phyloP scores from a whole-genome alignment of 2,888 invertebrate genomes.

The Plemyria rubiginata region DNA sequence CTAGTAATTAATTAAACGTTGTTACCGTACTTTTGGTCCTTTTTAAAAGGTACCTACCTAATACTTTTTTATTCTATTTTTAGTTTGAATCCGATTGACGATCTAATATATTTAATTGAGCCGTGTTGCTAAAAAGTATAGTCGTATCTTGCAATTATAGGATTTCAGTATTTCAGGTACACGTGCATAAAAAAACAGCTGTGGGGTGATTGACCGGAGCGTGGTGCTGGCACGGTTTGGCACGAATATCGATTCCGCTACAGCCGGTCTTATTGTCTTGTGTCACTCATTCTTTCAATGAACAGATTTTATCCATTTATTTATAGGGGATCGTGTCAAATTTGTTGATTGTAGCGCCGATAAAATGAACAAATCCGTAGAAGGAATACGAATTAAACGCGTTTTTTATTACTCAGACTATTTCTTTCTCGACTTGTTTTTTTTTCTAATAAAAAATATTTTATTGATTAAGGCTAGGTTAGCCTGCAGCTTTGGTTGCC shows the following conservation, averaged over 20 bases:
- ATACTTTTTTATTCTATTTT: too few species aligned
- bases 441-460: background rate
- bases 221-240: constrained; percentile 66
- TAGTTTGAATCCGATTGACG: background rate
- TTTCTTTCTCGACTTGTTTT: background rate
- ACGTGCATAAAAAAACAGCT: constrained; percentile 52
- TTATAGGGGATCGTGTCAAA: constrained; percentile 36
- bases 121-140: background rate
- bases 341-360: constrained; percentile 27
- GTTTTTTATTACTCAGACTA: constrained; percentile 10
- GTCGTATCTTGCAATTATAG: background rate
- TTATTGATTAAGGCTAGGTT: background rate
- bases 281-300: constrained; percentile 64
- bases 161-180: constrained; percentile 9
- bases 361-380: constrained; percentile 3
- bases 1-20: too few species aligned
- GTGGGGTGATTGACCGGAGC: constrained; percentile 75
- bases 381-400: constrained; percentile 7
- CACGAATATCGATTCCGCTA: constrained; percentile 68
- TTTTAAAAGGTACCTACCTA: too few species aligned
- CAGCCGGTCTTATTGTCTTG: constrained; percentile 57
- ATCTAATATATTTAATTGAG: background rate
- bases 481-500: background rate
- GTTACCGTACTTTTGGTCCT: too few species aligned
- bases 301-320: constrained; percentile 43